Conservation (phyloP, 2,797 vertebrate species). For the Pseudomugil gertrudae region DNA sequence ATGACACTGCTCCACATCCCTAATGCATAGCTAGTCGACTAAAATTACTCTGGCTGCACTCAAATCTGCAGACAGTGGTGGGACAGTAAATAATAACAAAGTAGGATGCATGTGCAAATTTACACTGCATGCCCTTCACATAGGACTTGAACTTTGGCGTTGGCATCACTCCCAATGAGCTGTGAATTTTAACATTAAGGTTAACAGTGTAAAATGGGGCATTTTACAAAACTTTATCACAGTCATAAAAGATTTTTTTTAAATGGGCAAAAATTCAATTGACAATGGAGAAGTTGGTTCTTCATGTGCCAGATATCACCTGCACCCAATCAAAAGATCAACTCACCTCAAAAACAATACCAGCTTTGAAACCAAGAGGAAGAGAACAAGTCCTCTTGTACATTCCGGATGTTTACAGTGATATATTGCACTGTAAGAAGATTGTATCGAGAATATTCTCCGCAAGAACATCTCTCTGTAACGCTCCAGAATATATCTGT, state of each 20-base stretch:
- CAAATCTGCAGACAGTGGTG: slow-evolving; percentile 49
- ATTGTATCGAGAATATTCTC: slow-evolving; percentile 17
- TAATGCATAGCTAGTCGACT: slow-evolving; percentile 70
- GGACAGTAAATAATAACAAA: slow-evolving; percentile 65
- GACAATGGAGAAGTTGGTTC: not conserved
- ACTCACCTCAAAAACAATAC: not conserved
- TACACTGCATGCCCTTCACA: slow-evolving; percentile 15
- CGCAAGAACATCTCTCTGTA: not conserved
- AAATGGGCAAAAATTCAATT: not conserved
- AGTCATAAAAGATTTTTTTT: not conserved
- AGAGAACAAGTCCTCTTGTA: not conserved
- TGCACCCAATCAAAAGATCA: not conserved
- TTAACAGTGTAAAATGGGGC: not conserved
- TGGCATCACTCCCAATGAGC: not conserved
- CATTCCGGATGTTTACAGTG: slow-evolving; percentile 55
- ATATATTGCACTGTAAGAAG: slow-evolving; percentile 47
- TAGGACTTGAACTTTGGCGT: slow-evolving; percentile 24
- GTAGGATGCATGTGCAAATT: slow-evolving; percentile 38
- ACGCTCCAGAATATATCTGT: not conserved
- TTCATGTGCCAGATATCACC: not conserved
- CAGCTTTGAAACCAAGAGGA: not conserved
- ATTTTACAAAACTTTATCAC: not conserved
- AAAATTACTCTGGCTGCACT: slow-evolving; percentile 64
- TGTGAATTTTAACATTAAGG: not conserved
- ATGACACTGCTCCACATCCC: slow-evolving; percentile 50